Evolutionary conservation across 37 sponge, comb jelly and placozoan species (phyloP).

Genomic region (Mnemiopsis leidyi): DNA sequence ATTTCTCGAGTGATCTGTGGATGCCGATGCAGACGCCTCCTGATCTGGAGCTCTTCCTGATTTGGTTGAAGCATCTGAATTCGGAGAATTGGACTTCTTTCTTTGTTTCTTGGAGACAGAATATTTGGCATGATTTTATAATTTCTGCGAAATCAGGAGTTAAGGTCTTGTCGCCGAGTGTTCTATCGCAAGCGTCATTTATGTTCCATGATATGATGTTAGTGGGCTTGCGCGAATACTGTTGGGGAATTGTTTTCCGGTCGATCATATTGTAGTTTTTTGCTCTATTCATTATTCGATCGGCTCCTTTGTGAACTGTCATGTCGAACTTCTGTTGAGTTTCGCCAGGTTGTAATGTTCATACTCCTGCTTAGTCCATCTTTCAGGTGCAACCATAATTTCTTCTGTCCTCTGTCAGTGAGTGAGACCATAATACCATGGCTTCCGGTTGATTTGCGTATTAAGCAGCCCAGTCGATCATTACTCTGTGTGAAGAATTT

Average conservation of each 20-base stretch:
- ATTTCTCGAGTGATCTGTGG: neutral
- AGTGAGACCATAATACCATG: neutral
- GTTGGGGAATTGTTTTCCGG: no score
- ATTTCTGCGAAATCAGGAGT: neutral
- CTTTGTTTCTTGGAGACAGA: slow-evolving; percentile 2
- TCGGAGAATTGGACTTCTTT: neutral
- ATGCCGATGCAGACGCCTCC: neutral
- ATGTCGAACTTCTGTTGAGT: no score
- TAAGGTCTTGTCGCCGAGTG: neutral
- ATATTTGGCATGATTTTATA: neutral
- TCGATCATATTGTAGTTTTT: no score
- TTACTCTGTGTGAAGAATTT: no score
- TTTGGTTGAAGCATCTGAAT: neutral
- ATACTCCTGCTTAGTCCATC: neutral
- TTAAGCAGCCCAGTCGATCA: no score
- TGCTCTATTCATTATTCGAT: no score
- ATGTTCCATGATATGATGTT: neutral
- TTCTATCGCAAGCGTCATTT: neutral
- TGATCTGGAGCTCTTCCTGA: neutral
- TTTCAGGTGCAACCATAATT: neutral
- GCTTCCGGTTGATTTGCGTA: no score
- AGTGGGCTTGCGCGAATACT: neutral
- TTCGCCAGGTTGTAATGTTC: no score
- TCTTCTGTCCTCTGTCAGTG: neutral
- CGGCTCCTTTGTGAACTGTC: no score